Percentiles rank a stretch among this genome's conserved stretches.
Evolutionary conservation across 2,888 invertebrate genomes (phyloP).

Genomic region (Cyclophora punctaria): DNA sequence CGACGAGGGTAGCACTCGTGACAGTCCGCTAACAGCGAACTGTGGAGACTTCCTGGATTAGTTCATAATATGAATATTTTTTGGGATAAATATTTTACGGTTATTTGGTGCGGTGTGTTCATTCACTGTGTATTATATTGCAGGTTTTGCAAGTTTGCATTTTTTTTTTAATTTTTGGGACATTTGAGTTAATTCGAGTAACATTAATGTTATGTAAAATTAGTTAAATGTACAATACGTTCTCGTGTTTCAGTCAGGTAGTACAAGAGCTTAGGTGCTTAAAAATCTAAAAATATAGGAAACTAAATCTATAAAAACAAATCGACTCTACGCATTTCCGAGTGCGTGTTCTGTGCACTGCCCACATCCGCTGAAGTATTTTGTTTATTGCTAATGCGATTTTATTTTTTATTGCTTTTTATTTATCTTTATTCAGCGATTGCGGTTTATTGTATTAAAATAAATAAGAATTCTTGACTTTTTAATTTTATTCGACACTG

Average conservation of each 20-base stretch:
- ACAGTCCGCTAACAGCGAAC: constrained; percentile 49
- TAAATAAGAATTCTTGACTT: constrained; percentile 76
- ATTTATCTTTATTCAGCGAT: constrained; percentile 76
- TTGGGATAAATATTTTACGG: no score
- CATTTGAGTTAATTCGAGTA: constrained; percentile 1
- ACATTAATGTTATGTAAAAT: no score
- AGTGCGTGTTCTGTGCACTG: constrained; percentile 59
- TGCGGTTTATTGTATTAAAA: constrained; percentile 76
- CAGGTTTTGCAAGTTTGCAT: no score
- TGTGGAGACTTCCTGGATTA: constrained; percentile 40
- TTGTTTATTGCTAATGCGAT: constrained; percentile 76
- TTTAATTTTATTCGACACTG: constrained; percentile 73
- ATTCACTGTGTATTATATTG: no score
- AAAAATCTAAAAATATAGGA: no score
- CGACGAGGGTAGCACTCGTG: constrained; percentile 72
- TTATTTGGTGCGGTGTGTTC: no score
- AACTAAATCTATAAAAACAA: constrained; percentile 1
- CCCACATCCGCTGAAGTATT: constrained; percentile 76
- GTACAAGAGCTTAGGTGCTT: no score
- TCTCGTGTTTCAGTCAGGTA: no score
- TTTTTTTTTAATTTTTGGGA: no score
- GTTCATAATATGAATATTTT: constrained; percentile 5
- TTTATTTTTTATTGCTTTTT: constrained; percentile 75
- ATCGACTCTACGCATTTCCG: constrained; percentile 46
- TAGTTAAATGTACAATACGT: no score